phyloP scores from a whole-genome alignment of 2,113 vertebrate genomes.

The Eublepharis macularius region DNA sequence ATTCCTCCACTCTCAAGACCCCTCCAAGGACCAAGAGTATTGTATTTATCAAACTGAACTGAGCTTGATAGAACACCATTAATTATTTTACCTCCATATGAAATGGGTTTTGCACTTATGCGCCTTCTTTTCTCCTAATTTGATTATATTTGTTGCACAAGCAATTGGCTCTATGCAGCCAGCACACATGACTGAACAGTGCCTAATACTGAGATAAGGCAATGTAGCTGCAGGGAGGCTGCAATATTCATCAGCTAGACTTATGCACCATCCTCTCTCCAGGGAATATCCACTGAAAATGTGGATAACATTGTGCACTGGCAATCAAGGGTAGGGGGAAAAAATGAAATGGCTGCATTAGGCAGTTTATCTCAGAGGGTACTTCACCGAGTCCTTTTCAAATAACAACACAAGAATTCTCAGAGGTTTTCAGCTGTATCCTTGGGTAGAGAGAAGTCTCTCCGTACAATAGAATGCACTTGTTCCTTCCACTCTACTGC shows the following conservation, averaged over 20 bases:
- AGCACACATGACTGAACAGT: constrained; percentile 44
- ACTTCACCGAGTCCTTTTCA: constrained; percentile 37
- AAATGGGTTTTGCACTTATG: constrained; percentile 26
- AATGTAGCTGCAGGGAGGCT: constrained; percentile 42
- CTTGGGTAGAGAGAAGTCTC: constrained; percentile 32
- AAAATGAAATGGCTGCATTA: constrained; percentile 44
- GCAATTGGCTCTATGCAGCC: constrained; percentile 33
- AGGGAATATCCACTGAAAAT: constrained; percentile 36
- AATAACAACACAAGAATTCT: constrained; percentile 40
- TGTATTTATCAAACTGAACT: constrained; percentile 20
- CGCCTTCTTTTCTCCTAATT: constrained; percentile 27
- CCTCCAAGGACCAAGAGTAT: neutral
- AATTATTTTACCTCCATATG: constrained; percentile 30
- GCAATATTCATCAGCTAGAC: constrained; percentile 48
- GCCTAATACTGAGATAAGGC: constrained; percentile 44
- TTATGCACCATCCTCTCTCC: constrained; percentile 6
- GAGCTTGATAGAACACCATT: constrained; percentile 22
- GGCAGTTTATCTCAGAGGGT: constrained; percentile 23
- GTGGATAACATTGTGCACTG: constrained; percentile 47
- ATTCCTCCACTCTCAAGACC: neutral
- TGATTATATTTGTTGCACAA: constrained; percentile 43
- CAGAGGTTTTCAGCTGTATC: constrained; percentile 22
- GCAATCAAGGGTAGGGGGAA: constrained; percentile 38
- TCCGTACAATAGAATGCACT: constrained; percentile 27
- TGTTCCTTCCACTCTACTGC: constrained; percentile 50